Percentiles rank a stretch among this genome's conserved stretches.
Conservation (phyloP, 92 coral and sea anemone genomes). For the Montipora capitata region DNA sequence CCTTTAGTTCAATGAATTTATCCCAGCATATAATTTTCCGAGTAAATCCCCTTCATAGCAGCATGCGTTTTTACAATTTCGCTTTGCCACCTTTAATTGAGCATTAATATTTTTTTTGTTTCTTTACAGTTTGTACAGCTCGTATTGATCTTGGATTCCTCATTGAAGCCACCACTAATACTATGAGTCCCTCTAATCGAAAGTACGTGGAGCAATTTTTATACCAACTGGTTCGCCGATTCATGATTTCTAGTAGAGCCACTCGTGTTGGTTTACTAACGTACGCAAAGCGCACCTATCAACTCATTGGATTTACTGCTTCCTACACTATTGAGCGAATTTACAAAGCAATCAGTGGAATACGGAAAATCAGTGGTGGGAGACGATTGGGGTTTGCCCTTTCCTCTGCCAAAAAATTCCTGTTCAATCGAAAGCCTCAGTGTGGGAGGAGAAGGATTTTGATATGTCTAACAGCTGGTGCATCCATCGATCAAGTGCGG, state of each 20-base stretch:
- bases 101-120: background rate
- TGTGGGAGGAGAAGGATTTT: slow-evolving; percentile 86
- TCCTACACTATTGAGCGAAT: slow-evolving; percentile 2
- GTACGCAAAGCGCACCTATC: slow-evolving; percentile 57
- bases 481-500: slow-evolving; percentile 74
- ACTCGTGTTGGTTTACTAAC: slow-evolving; percentile 83
- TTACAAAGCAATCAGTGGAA: slow-evolving; percentile 41
- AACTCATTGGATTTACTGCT: slow-evolving; percentile 49
- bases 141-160: slow-evolving; percentile 81
- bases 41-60: too few species aligned
- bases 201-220: slow-evolving; percentile 67
- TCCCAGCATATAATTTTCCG: too few species aligned
- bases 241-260: slow-evolving; percentile 69
- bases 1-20: too few species aligned
- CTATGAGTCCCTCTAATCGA: slow-evolving; percentile 30
- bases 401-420: slow-evolving; percentile 42
- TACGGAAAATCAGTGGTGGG: slow-evolving; percentile 44
- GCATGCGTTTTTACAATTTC: too few species aligned
- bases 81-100: background rate
- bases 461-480: slow-evolving; percentile 73
- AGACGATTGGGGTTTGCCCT: slow-evolving; percentile 75
- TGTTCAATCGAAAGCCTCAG: slow-evolving; percentile 75
- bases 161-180: slow-evolving; percentile 69
- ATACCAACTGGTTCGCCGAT: slow-evolving; percentile 64
- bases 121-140: slow-evolving; percentile 60